These are phyloP conservation scores for Acronicta leporina DNA, from an alignment of 2,888 invertebrate species.

Conservation along the genomic window DNA sequence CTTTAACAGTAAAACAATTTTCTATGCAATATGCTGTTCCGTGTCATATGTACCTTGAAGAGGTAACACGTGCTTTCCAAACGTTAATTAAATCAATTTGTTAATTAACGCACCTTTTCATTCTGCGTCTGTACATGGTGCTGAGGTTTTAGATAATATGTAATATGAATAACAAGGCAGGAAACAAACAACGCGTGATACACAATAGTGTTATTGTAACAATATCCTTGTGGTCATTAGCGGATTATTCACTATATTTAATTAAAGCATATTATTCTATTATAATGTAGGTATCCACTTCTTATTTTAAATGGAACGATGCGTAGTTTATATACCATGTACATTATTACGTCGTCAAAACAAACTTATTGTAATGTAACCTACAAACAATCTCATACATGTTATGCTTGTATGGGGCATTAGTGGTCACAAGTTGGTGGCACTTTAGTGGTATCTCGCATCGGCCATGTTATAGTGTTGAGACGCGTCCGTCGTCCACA, in stretches of 20 bases:
- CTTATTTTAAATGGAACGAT: conserved; percentile 19
- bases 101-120: too few relatives aligned
- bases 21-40: too few relatives aligned
- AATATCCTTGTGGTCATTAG: conserved; percentile 33
- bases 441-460: too few relatives aligned
- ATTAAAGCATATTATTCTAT: background rate
- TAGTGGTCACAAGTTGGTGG: too few relatives aligned
- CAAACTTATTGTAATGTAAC: too few relatives aligned
- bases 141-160: background rate
- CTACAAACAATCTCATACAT: background rate
- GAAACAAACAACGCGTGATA: conserved; percentile 7
- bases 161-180: conserved; percentile 5
- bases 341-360: background rate
- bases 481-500: too few relatives aligned
- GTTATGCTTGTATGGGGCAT: too few relatives aligned
- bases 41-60: too few relatives aligned
- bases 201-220: conserved; percentile 12
- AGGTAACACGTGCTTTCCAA: too few relatives aligned
- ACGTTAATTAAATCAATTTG: too few relatives aligned
- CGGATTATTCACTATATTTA: conserved; percentile 19
- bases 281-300: conserved; percentile 3
- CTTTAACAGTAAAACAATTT: too few relatives aligned
- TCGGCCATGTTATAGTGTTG: background rate
- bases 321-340: background rate
- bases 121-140: background rate